Conservation (phyloP, 2,113 vertebrate species). For the Cathartes aura region DNA sequence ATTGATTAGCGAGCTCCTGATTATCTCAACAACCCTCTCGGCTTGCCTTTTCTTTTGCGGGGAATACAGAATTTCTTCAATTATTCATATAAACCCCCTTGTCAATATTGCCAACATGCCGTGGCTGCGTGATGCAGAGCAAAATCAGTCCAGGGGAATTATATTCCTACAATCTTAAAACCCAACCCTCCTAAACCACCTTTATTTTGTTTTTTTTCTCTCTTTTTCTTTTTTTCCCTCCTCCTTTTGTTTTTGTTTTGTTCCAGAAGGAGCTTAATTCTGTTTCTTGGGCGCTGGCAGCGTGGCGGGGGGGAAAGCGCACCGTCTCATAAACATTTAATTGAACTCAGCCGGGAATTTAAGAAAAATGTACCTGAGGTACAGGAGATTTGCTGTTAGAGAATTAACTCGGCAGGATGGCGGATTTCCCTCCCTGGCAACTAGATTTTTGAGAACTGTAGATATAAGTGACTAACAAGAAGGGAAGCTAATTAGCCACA, state of each 20-base stretch:
- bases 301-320: constrained; percentile 85
- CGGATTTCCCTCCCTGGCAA: constrained; percentile 40
- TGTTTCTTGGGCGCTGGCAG: constrained; percentile 84
- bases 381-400: constrained; percentile 71
- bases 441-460: constrained; percentile 53
- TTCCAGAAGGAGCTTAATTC: constrained; percentile 92
- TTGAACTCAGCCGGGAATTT: constrained; percentile 95
- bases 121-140: constrained; percentile 76
- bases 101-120: constrained; percentile 77
- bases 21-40: constrained; percentile 84
- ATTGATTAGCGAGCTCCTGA: constrained; percentile 91
- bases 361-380: constrained; percentile 96
- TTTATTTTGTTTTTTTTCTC: constrained; percentile 2
- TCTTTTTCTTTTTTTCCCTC: neutral
- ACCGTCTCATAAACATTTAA: constrained; percentile 91
- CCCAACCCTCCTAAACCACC: neutral
- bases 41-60: constrained; percentile 71
- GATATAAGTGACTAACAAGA: constrained; percentile 55
- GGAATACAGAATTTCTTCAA: constrained; percentile 86
- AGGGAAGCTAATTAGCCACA: constrained; percentile 65
- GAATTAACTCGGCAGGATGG: constrained; percentile 69
- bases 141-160: constrained; percentile 70
- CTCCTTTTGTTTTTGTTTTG: constrained; percentile 67
- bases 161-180: neutral
- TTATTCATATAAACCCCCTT: constrained; percentile 86